Conservation (phyloP, 2,888 invertebrate genomes). For the Slavum lentiscoides region DNA sequence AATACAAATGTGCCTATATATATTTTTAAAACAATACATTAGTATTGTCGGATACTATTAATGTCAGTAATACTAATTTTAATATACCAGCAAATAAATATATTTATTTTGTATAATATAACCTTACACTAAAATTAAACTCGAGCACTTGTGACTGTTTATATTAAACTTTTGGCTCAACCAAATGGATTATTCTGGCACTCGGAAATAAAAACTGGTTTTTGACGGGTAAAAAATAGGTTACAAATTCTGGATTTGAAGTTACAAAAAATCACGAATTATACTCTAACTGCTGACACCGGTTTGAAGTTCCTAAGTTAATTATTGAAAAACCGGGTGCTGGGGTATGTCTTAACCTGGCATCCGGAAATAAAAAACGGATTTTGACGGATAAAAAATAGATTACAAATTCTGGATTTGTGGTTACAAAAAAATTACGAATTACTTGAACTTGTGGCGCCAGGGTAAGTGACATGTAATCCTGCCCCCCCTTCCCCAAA, state of each 20-base stretch:
- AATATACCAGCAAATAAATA: background rate
- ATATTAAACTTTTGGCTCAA: background rate
- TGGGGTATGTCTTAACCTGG: too few species aligned
- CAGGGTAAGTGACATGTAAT: background rate
- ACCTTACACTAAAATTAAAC: background rate
- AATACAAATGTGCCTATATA: too few species aligned
- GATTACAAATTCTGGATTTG: background rate
- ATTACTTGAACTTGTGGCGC: background rate
- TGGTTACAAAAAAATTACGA: constrained; percentile 1
- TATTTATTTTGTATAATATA: background rate
- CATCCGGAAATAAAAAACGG: background rate
- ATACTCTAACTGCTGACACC: too few species aligned
- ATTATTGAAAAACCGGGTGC: background rate
- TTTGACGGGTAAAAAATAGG: background rate
- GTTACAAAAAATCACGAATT: too few species aligned
- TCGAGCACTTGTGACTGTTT: too few species aligned
- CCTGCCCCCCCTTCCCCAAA: too few species aligned
- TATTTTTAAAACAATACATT: too few species aligned
- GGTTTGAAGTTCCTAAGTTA: too few species aligned
- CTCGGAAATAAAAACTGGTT: background rate
- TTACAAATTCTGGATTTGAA: too few species aligned
- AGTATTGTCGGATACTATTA: too few species aligned
- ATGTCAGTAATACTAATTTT: too few species aligned
- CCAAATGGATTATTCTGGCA: background rate
- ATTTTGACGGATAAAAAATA: background rate